Base-by-base conservation (phyloP, 2,113 vertebrate genomes). In the Sturnira hondurensis region DNA sequence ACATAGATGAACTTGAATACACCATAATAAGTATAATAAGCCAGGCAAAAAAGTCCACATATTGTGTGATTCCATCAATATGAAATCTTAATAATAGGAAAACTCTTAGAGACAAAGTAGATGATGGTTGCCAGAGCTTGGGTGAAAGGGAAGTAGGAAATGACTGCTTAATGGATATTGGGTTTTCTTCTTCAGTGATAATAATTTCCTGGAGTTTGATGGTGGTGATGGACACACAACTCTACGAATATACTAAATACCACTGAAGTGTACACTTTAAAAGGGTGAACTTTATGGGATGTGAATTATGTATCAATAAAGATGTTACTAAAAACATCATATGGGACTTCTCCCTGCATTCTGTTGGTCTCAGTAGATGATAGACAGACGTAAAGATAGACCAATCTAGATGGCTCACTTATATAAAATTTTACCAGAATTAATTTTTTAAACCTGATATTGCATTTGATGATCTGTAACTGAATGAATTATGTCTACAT, bases 401-500 rank as follows among this genome's bases (percentile, higher is more conserved):
- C 10, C 45, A 15, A 65, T 50, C 61, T 78, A 80, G 36, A 36
- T 41, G 54, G 38, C 4, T 85, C 71, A 31, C 52, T 93, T 54
- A 80, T 31, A 36, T 41, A 83, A 31, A 14, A 47, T 85, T 82
- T 91, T 85, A 65, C 26, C 43, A 76, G 41, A 87, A 84, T 90
- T 83, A 52, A 41, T 82, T 76, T 89, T 92, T 85, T 67, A 86
- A 91, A 87, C 33, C 20, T 67, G 74, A 24, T 74, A 67, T 43
- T 76, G 45, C 65, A 63, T 70, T 88, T 81, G 71, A 82, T 81
- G 56, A 93, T 7, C 33, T 77, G 22, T 68, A 19, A 28, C 38
- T 96, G 56, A 88, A 58, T 87, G 56, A 92, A 9, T 58, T 94
- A 85, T 89, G 16, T 52, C 86, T 93, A 38, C 36, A 76, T 67